Conservation (phyloP, 1,140 invertebrate species). For the Wiebesia pumilae region DNA sequence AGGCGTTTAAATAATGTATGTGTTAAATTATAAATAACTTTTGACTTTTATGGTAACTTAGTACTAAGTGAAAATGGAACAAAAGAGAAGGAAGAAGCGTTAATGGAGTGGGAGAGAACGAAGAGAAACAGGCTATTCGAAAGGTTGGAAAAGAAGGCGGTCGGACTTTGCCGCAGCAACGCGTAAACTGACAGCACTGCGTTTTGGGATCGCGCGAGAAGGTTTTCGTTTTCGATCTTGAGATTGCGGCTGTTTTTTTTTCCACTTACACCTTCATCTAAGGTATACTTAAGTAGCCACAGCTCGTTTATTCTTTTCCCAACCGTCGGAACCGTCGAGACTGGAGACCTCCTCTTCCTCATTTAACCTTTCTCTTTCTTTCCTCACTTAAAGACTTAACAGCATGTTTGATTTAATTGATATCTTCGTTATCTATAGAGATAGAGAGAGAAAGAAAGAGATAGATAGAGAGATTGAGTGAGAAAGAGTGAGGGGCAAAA, state of each 20-base stretch:
- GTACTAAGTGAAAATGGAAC: constrained; percentile 54
- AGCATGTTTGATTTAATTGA: constrained; percentile 69
- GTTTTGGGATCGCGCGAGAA: constrained; percentile 55
- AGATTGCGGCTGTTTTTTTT: constrained; percentile 56
- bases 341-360: constrained; percentile 62
- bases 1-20: constrained; percentile 21
- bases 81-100: constrained; percentile 19
- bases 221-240: constrained; percentile 61
- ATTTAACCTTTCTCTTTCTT: constrained; percentile 62
- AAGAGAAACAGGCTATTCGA: neutral
- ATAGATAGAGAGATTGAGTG: too few species aligned
- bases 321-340: constrained; percentile 56
- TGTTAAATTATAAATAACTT: constrained; percentile 39
- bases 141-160: constrained; percentile 12
- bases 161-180: constrained; percentile 41
- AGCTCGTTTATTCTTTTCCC: constrained; percentile 63
- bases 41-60: constrained; percentile 46
- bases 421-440: constrained; percentile 63
- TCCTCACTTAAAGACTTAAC: constrained; percentile 52
- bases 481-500: too few species aligned
- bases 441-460: too few species aligned
- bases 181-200: constrained; percentile 66
- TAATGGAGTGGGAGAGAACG: neutral
- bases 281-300: constrained; percentile 66
- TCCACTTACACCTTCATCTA: constrained; percentile 65